These are phyloP conservation scores for Drosophila nigrodunni DNA, from an alignment of 1,140 invertebrate genomes.

Conservation along the genomic window DNA sequence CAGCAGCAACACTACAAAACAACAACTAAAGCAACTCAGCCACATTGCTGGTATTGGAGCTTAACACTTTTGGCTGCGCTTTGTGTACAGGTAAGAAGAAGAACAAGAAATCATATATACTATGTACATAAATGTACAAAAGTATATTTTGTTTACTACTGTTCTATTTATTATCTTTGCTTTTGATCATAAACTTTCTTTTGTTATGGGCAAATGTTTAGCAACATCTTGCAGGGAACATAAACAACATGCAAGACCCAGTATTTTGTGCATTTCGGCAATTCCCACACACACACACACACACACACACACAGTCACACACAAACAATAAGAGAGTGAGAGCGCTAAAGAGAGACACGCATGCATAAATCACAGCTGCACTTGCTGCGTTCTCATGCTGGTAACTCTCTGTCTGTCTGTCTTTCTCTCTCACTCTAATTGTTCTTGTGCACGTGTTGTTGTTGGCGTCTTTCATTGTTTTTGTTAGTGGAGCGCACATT, in stretches of 20 bases:
- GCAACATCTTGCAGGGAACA: conserved; percentile 9
- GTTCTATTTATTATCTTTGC: not conserved
- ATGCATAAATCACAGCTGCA: conserved; percentile 41
- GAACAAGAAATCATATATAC: not conserved
- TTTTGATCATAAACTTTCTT: conserved; percentile 35
- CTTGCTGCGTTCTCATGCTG: conserved; percentile 23
- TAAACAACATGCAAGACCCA: not conserved
- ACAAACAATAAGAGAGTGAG: not conserved
- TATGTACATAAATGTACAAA: too few relatives aligned
- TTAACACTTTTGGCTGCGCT: conserved; percentile 69
- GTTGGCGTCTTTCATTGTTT: conserved; percentile 27
- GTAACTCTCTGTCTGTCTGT: not conserved
- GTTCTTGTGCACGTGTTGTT: conserved; percentile 29
- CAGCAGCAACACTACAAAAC: conserved; percentile 41
- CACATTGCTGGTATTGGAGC: conserved; percentile 63
- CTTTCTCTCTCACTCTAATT: conserved; percentile 10
- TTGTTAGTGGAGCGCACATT: conserved; percentile 34
- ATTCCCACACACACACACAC: not conserved
- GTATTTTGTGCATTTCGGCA: conserved; percentile 2
- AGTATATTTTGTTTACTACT: too few relatives aligned
- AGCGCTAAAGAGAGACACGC: not conserved
- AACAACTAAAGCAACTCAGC: conserved; percentile 37
- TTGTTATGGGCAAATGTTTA: conserved; percentile 5
- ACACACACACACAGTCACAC: not conserved
- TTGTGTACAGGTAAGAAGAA: conserved; percentile 65